Base-by-base conservation (phyloP, 1,140 invertebrate species). In the Bombus waltoni region DNA sequence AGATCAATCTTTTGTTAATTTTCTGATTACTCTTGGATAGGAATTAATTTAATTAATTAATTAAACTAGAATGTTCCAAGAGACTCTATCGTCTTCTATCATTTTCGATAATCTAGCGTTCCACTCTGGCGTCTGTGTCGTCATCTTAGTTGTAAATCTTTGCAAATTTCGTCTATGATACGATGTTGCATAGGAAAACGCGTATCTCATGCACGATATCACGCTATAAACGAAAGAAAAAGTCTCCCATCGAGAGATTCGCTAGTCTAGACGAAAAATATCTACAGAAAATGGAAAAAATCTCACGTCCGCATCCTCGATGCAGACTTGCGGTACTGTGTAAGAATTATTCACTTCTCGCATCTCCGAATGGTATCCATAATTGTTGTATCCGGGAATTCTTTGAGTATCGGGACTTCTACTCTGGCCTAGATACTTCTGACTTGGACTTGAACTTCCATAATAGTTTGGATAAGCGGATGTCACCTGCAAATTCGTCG, bases 351-450 rank as follows among this genome's bases (percentile, higher is more conserved):
- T 94, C 66, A 93, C 90, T 87, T 94, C 94, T 65, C 91, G 91
- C 93, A 94, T 94, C 83, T 95, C 94, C 44, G 94, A 77, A 25
- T 93, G 89, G 78, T 93, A 94, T 47, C 92, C 93, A 53, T 94
- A 94, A 91, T 95, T 95, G 74, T 88, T 94, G 87, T 94, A 94
- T 47, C 90, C 92, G 9, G 92, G 85, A 1, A 86, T 86, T 62
- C 89, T 87, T 18, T 77, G 79, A 0, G 86, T 75, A 73, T 93
- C 91, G 1, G 83, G 32, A 35, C 59, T 78, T 38, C 85, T 89
- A 38, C 68, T 79, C 22, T 81, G 87, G 57, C 80, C 53, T 6
- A 79, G n/a, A 25, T 81, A 81, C 76, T 89, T 93, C 42, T 84
- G 82, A 78, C 81, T 84, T 8, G 92, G 92, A 47, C 91, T 95